Evolutionary conservation across 1,140 invertebrate species (phyloP).

Genomic region (Stegodyphus mimosarum): DNA sequence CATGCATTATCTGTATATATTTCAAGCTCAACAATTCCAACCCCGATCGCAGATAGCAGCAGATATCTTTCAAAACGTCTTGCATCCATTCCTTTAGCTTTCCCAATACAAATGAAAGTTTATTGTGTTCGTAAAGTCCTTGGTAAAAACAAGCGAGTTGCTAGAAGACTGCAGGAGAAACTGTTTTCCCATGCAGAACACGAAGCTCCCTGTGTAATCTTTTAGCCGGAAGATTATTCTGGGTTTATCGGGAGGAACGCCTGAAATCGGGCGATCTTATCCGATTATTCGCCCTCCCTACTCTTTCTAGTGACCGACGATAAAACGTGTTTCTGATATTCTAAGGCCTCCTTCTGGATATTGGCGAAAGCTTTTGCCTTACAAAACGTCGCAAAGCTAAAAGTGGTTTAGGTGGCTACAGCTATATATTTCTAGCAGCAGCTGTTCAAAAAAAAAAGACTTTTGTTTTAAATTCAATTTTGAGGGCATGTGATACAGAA

Average conservation of each 20-base stretch:
- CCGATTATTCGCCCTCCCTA: conserved; percentile 16
- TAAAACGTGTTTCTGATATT: not conserved
- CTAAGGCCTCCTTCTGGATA: not conserved
- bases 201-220: conserved; percentile 19
- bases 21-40: too few relatives aligned
- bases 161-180: not conserved
- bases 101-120: conserved; percentile 12
- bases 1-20: too few relatives aligned
- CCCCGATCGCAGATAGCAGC: too few relatives aligned
- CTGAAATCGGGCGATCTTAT: conserved; percentile 30
- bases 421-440: too few relatives aligned
- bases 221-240: conserved; percentile 18
- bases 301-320: conserved; percentile 23
- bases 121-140: conserved; percentile 14
- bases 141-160: conserved; percentile 16
- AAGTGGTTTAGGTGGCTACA: too few relatives aligned
- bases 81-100: too few relatives aligned
- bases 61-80: too few relatives aligned
- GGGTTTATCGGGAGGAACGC: conserved; percentile 29
- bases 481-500: too few relatives aligned
- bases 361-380: conserved; percentile 38
- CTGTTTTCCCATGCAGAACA: conserved; percentile 17
- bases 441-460: too few relatives aligned
- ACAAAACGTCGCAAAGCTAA: not conserved
- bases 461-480: too few relatives aligned